Base-by-base conservation (phyloP, 2,888 invertebrate species). In the Trachelus stipa region DNA sequence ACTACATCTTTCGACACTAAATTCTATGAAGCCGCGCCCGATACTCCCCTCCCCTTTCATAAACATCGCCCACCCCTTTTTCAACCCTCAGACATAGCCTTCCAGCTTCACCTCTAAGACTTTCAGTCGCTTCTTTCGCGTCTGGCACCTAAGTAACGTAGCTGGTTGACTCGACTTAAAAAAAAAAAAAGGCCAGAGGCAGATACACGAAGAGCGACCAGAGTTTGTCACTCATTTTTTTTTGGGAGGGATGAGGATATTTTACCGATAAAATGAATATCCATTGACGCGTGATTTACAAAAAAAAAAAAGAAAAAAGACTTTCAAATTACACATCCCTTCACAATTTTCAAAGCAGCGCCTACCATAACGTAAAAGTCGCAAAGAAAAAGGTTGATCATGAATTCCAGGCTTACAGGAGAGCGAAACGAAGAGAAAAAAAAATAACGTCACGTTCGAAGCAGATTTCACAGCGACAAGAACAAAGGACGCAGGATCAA, bases 171-270 rank as follows among this genome's bases (percentile, higher is more conserved):
- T 23, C 1, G 2, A 33, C 69, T 30, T 1, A 76, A 68, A 80
- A 78, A 33, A 34, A 76, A 79, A 69, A 80, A 78, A 33, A 35
- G 33, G 71, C 56, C 75, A 33, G 74, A 68, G 77, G 78, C 75
- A 81, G 79, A 82, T 79, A 84, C 83, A 83, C 81, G 76, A 76
- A 74, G 76, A 78, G 68, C 77, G 82, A 81, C 79, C 83, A 68
- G 79, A 80, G 82, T 79, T 80, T 76, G 76, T 79, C 81, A 79
- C 81, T 85, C 83, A 81, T 81, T 80, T 83, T 80, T 83, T 82
- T 79, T 35, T 12, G 3, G 35, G 0, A 12, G 3, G 12, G 12
- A 12, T 0, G 35, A 35, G 12, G 3, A 82, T 83, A 82, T 82
- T 81, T 83, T 79, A 79, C 3, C 12, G 15, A 23, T 12, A 79